A percentile compares a stretch with the other conserved stretches of the same genome.
These are phyloP conservation scores for Dinomys branickii DNA, from an alignment of 2,113 vertebrate genomes.

Conservation along the genomic window DNA sequence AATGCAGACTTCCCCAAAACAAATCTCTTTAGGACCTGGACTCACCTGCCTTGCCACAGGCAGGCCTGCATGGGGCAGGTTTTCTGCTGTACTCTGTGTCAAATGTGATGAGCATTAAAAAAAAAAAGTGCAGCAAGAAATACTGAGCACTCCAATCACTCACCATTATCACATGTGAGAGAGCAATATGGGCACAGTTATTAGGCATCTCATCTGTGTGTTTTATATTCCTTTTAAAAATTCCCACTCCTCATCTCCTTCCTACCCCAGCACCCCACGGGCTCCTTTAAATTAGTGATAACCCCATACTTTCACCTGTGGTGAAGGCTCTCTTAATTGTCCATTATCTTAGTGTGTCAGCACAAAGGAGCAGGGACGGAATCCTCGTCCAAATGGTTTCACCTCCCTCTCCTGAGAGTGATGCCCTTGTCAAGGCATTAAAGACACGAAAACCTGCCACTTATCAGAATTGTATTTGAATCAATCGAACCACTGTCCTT, in stretches of 20 bases:
- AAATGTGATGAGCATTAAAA: slow-evolving; percentile 19
- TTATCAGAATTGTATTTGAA: slow-evolving; percentile 88
- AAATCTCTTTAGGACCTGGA: neutral
- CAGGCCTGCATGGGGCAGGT: neutral
- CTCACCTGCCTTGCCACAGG: neutral
- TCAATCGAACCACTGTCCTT: slow-evolving; percentile 89
- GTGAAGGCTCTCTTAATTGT: slow-evolving; percentile 87
- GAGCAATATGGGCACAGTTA: slow-evolving; percentile 52
- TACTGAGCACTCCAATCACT: slow-evolving; percentile 46
- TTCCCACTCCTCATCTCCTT: slow-evolving; percentile 66
- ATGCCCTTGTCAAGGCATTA: slow-evolving; percentile 89
- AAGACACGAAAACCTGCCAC: slow-evolving; percentile 88
- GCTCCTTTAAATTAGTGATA: slow-evolving; percentile 84
- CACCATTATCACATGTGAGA: slow-evolving; percentile 66
- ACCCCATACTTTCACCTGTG: slow-evolving; percentile 82
- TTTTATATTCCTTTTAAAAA: slow-evolving; percentile 68
- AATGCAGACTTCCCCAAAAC: neutral
- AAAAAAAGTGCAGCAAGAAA: slow-evolving; percentile 25
- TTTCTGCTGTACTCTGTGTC: slow-evolving; percentile 39
- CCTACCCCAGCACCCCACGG: slow-evolving; percentile 72
- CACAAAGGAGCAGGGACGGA: slow-evolving; percentile 83
- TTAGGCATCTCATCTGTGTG: slow-evolving; percentile 56
- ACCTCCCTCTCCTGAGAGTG: slow-evolving; percentile 88
- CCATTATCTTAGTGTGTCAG: slow-evolving; percentile 89
- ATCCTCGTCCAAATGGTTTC: slow-evolving; percentile 85